These are phyloP conservation scores for Helicoverpa assulta DNA, from an alignment of 2,888 invertebrate genomes.

Conservation along the genomic window DNA sequence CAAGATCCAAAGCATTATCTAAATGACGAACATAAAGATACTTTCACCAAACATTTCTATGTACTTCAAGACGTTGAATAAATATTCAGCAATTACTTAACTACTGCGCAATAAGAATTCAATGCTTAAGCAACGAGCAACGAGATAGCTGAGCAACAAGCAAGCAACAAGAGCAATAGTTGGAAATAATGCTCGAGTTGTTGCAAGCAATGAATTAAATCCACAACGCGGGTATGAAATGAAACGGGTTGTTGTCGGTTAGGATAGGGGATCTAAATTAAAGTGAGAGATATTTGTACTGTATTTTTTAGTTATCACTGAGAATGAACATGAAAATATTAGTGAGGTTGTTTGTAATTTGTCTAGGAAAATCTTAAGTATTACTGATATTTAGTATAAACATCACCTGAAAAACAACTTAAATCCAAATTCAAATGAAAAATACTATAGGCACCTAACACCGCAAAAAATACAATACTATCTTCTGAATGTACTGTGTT, in stretches of 20 bases:
- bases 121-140: conserved; percentile 48
- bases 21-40: conserved; percentile 22
- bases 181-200: conserved; percentile 62
- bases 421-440: too few species aligned
- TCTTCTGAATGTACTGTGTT: too few species aligned
- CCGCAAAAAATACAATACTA: too few species aligned
- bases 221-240: conserved; percentile 57
- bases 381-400: too few species aligned
- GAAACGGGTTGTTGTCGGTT: conserved; percentile 29
- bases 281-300: neutral
- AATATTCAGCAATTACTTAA: conserved; percentile 51
- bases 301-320: neutral
- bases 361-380: too few species aligned
- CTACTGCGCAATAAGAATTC: conserved; percentile 40
- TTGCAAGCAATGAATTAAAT: conserved; percentile 67
- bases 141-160: conserved; percentile 30
- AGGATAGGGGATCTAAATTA: conserved; percentile 44
- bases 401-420: too few species aligned
- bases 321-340: neutral
- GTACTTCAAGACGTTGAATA: conserved; percentile 28
- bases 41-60: conserved; percentile 24
- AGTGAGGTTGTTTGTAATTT: neutral
- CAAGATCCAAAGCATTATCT: conserved; percentile 11
- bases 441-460: too few species aligned
- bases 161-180: conserved; percentile 61